Evolutionary conservation across 2,888 invertebrate genomes (phyloP), one percentile per base, ranked within the genome.

Genomic region (Synanthedon myopaeformis): DNA sequence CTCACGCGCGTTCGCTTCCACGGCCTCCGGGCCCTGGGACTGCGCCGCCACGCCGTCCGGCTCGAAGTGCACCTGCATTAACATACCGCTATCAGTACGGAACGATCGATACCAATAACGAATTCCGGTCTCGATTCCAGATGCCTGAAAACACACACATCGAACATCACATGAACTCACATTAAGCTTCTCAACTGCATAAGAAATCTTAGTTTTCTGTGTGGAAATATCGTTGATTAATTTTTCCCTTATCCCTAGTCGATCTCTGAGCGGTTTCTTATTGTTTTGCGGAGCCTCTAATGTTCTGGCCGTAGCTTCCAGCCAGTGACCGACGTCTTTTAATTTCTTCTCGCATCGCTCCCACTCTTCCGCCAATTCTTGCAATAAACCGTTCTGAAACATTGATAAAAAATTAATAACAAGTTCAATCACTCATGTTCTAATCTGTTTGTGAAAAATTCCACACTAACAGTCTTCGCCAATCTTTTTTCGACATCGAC

Each of bases 361-460:
- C 96, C 97, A 97, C 87, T 97, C 97, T 76, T 97, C 96, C 51
- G 94, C 93, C 53, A 96, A 92, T 84, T 97, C 97, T 89, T 95
- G 95, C 57, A 97, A 89, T 63, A 96, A 84, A 51, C 95, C 93
- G 74, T 94, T 94, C 96, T 96, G 81, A 58, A 90, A 89, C 61
- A 61, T 59, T 51, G 56, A 59, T 55, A 55, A 57, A 52, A 55
- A 13, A 41, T 28, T 45, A 45, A 14, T n/a, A 6, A 12, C 45
- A 45, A 45, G 45, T 45, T 45, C 5, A 45, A 5, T 45, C 10
- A 35, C 45, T 45, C 8, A 45, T 13, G 17, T 19, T 12, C 14
- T 35, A 35, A 6, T 35, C 35, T 35, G 35, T 35, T 35, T 35
- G 2, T 35, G 8, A 35, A 10, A 35, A 35, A 35, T 35, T 35